These are phyloP conservation scores for Steromphala cineraria DNA, from an alignment of 2,888 invertebrate species.

Conservation along the genomic window DNA sequence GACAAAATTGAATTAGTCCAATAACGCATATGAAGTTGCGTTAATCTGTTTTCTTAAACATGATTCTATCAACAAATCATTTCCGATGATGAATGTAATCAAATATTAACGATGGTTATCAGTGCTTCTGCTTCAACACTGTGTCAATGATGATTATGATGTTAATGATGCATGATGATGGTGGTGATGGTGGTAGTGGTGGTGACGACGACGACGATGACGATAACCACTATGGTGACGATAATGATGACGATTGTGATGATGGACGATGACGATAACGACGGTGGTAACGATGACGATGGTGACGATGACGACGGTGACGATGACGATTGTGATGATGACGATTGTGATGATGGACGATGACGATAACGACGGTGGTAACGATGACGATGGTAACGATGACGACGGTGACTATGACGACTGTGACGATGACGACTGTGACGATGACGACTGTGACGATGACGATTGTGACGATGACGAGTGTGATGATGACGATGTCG, in stretches of 20 bases:
- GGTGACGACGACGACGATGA: background rate
- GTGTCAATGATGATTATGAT: background rate
- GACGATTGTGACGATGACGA: background rate
- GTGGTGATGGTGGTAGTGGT: too few species aligned
- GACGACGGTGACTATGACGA: slow-evolving; percentile 10
- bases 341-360: background rate
- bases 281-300: too few species aligned
- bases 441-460: background rate
- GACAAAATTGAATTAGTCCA: too few species aligned
- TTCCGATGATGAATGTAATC: too few species aligned
- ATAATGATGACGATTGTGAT: background rate
- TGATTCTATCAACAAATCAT: too few species aligned
- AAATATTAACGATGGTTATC: too few species aligned
- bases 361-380: background rate
- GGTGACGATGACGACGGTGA: background rate
- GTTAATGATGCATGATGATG: background rate
- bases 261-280: too few species aligned
- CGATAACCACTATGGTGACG: background rate
- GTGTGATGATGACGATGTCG: slow-evolving; percentile 28
- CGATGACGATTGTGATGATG: slow-evolving; percentile 8
- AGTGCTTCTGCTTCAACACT: too few species aligned
- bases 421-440: background rate
- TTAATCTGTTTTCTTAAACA: too few species aligned
- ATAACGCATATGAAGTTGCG: too few species aligned
- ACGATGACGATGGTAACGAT: background rate